Base-by-base conservation (phyloP, 1,140 invertebrate genomes). In the Polypedilum vanderplanki region DNA sequence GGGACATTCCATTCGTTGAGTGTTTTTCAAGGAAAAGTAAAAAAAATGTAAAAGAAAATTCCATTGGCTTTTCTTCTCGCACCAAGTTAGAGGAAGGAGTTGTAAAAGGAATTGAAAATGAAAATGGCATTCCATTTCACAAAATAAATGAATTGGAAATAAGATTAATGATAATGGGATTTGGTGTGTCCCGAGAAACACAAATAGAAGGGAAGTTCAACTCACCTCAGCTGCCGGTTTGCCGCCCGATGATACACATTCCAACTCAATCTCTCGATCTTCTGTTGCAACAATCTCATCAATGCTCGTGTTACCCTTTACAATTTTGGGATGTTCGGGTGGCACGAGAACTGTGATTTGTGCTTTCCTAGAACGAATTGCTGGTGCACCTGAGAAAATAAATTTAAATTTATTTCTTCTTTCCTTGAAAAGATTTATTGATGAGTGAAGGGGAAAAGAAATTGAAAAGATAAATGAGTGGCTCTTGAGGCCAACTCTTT, bases 171-270 rank as follows among this genome's bases (percentile, higher is more conserved):
- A 22, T 70, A 70, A 70, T 70, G 65, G 65, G 65, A 70, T 70
- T 70, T 70, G 65, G 8, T 70, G 5, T 33, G 65, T 18, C 20
- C 20, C 9, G 65, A 70, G n/a, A 70, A 70, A 70, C 7, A 22
- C 17, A 18, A 70, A 70, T 18, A 22, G 5, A 22, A 18, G 20
- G 17, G 65, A 18, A 70, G 20, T 70, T 18, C 20, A 74, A 76
- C 86, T 89, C 87, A 91, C 92, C 88, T 95, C 93, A 10, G 95
- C 93, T 0, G 94, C 91, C 17, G 96, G 96, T 82, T 97, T 97
- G 65, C 95, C 95, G 22, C 90, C 94, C 75, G 89, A 85, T 76
- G 94, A 96, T 40, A 93, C 87, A 83, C 96, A 98, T 79, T 95
- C 93, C 79, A 98, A 85, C 81, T 94, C 91, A 73, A 96, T 90